These are phyloP conservation scores for Caprella mutica DNA, from an alignment of 2,888 invertebrate species.

Conservation along the genomic window DNA sequence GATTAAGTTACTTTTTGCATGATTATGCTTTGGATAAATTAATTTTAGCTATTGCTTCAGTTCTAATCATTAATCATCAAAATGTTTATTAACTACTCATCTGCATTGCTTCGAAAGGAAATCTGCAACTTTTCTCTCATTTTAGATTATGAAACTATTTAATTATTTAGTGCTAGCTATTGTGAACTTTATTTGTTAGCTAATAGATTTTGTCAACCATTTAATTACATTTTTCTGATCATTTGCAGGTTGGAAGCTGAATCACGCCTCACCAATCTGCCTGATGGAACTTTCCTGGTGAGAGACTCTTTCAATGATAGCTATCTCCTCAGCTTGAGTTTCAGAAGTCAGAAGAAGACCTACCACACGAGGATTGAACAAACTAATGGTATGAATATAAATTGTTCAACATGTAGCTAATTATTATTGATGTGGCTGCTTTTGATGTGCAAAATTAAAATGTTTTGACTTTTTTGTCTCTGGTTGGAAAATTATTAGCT, in stretches of 20 bases:
- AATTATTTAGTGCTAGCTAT: too few relatives aligned
- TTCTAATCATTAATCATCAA: too few relatives aligned
- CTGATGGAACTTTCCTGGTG: constrained; percentile 65
- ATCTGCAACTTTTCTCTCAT: not conserved
- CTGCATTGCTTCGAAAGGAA: not conserved
- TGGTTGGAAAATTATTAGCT: not conserved
- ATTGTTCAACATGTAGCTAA: not conserved
- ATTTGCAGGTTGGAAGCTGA: constrained; percentile 51
- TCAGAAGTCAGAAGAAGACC: constrained; percentile 54
- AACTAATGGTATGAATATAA: constrained; percentile 48
- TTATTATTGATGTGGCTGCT: not conserved
- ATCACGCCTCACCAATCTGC: constrained; percentile 53
- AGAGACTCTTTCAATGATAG: constrained; percentile 62
- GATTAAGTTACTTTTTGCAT: too few relatives aligned
- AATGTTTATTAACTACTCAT: too few relatives aligned
- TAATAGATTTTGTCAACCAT: not conserved
- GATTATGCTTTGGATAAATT: too few relatives aligned
- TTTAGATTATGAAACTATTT: not conserved
- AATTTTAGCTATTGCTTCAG: not conserved
- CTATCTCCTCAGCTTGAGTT: constrained; percentile 60
- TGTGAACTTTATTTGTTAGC: not conserved
- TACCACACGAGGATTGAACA: constrained; percentile 64
- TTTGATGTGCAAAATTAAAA: not conserved
- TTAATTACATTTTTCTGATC: not conserved
- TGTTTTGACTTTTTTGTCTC: too few relatives aligned